Conservation (phyloP, 2,113 vertebrate species). For the Ondatra zibethicus region DNA sequence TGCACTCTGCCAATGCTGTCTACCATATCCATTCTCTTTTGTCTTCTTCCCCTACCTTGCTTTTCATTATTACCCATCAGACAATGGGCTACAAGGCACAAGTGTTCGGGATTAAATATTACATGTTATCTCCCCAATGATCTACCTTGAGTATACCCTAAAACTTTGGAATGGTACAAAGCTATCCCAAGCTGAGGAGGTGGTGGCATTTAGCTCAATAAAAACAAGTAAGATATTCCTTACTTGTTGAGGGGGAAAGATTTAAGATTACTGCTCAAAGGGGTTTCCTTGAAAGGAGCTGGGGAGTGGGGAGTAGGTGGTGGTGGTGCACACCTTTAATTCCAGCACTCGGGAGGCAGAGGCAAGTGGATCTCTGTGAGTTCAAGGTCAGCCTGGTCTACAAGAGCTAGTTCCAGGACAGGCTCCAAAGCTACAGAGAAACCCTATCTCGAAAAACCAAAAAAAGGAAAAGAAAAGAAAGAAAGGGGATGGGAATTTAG, state of each 20-base stretch:
- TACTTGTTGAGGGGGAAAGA: not conserved
- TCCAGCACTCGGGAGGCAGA: too few relatives aligned
- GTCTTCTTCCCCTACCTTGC: not conserved
- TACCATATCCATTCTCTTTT: too few relatives aligned
- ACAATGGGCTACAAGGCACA: not conserved
- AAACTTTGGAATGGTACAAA: not conserved
- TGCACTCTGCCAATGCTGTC: not conserved
- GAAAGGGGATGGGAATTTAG: not conserved
- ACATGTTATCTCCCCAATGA: fast-evolving
- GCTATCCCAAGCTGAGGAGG: not conserved
- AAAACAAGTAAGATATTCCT: not conserved
- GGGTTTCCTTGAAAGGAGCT: not conserved
- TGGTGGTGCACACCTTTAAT: too few relatives aligned
- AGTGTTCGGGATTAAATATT: not conserved
- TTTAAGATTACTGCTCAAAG: not conserved
- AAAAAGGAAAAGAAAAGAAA: too few relatives aligned
- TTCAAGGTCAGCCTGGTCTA: too few relatives aligned
- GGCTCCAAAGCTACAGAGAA: too few relatives aligned
- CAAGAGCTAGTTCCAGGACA: too few relatives aligned
- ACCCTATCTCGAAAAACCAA: too few relatives aligned
- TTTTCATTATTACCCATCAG: not conserved
- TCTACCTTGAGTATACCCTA: not conserved
- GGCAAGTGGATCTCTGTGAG: too few relatives aligned
- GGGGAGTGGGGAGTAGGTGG: too few relatives aligned
- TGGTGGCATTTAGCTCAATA: not conserved